A percentile compares a stretch with the other conserved stretches of the same genome.
These are phyloP conservation scores for Ctenopoma kingsleyae DNA, from an alignment of 2,797 vertebrate genomes.

Conservation along the genomic window DNA sequence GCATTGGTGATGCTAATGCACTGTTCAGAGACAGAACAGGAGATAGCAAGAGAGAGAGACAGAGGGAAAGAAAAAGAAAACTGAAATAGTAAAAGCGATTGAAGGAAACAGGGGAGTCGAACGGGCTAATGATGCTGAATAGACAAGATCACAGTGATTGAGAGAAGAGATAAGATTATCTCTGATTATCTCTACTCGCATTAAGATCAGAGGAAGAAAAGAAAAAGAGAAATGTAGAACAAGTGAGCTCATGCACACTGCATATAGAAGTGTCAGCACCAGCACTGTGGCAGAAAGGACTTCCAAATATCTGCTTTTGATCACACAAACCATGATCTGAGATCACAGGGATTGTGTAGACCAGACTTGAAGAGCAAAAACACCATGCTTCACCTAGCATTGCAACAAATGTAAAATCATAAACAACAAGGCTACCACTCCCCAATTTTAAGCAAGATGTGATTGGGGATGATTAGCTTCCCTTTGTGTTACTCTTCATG, in stretches of 20 bases:
- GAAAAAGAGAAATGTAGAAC: slow-evolving; percentile 22
- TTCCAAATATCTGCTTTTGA: slow-evolving; percentile 18
- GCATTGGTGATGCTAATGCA: slow-evolving; percentile 53
- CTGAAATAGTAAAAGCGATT: slow-evolving; percentile 51
- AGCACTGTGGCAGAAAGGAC: not conserved
- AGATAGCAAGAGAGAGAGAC: not conserved
- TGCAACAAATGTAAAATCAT: not conserved
- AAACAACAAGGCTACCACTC: not conserved
- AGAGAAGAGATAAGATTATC: slow-evolving; percentile 61
- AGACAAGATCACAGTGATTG: slow-evolving; percentile 66
- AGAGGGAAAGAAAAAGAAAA: slow-evolving; percentile 18
- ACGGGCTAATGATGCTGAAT: slow-evolving; percentile 55
- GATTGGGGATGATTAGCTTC: slow-evolving; percentile 50
- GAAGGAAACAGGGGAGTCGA: slow-evolving; percentile 50
- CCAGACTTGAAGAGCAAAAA: slow-evolving; percentile 32
- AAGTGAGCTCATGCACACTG: not conserved
- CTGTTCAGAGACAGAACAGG: slow-evolving; percentile 25
- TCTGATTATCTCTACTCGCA: slow-evolving; percentile 61
- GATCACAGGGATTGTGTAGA: slow-evolving; percentile 11
- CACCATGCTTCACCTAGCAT: not conserved
- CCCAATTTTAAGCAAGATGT: slow-evolving; percentile 10
- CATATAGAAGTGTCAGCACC: slow-evolving; percentile 1
- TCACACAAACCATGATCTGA: not conserved
- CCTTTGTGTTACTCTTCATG: slow-evolving; percentile 36
- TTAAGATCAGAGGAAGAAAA: slow-evolving; percentile 41